Evolutionary conservation across 2,113 vertebrate species (phyloP).

Genomic region (Suricata suricatta): DNA sequence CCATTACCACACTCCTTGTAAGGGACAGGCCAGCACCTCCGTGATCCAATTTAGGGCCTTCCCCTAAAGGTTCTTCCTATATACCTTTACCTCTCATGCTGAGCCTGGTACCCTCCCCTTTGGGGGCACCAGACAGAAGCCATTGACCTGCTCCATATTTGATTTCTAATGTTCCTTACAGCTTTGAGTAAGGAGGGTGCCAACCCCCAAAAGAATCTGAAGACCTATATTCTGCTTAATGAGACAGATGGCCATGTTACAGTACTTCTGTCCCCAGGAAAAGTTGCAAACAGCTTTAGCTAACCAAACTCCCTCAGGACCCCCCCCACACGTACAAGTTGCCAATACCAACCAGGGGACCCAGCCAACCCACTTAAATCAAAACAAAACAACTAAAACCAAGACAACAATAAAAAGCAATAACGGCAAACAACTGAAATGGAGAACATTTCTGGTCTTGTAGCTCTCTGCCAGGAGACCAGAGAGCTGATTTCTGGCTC

Average conservation of each 20-base stretch:
- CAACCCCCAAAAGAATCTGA: background rate
- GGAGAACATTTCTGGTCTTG: background rate
- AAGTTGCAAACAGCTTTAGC: background rate
- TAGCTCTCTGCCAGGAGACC: background rate
- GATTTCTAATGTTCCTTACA: background rate
- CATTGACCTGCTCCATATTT: background rate
- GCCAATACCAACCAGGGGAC: background rate
- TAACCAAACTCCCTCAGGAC: background rate
- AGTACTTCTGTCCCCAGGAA: background rate
- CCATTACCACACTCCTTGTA: background rate
- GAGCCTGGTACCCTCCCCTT: background rate
- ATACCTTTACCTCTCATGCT: background rate
- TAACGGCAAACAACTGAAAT: conserved; percentile 36
- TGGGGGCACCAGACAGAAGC: background rate
- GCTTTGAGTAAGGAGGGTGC: background rate
- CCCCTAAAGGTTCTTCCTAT: background rate
- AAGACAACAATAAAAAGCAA: conserved; percentile 38
- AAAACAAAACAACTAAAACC: conserved; percentile 59
- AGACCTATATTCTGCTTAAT: background rate
- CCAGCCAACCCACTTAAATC: background rate
- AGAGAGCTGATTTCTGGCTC: background rate
- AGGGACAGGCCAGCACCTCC: background rate
- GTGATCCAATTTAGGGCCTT: background rate
- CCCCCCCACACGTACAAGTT: background rate
- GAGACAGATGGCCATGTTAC: background rate